Evolutionary conservation across 2,113 vertebrate species (phyloP).

Genomic region (Hirundichthys speculiger): DNA sequence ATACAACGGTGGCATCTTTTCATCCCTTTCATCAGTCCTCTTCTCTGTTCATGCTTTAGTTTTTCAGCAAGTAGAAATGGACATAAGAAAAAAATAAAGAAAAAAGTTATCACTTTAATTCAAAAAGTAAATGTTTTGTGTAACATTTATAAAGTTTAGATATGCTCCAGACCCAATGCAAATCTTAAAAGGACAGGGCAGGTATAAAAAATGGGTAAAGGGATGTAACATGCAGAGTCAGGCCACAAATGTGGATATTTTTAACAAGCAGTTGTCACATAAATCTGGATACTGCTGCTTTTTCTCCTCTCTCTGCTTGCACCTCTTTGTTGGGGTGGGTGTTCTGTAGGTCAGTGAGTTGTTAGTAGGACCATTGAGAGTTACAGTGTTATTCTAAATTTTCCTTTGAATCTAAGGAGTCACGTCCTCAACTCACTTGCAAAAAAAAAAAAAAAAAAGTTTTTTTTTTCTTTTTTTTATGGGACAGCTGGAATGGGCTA

Average conservation of each 20-base stretch:
- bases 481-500: no score
- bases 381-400: constrained; percentile 52
- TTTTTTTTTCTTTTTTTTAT: no score
- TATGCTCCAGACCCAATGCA: no score
- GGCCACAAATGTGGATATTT: constrained; percentile 33
- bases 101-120: background rate
- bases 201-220: background rate
- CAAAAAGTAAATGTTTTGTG: background rate
- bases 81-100: constrained; percentile 3
- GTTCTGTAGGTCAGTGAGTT: constrained; percentile 27
- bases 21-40: constrained; percentile 8
- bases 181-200: no score
- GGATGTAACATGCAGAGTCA: background rate
- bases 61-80: background rate
- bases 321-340: constrained; percentile 28
- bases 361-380: constrained; percentile 44
- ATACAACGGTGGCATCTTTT: constrained; percentile 10
- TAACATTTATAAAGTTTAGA: no score
- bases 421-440: background rate
- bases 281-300: constrained; percentile 39
- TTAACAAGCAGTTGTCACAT: constrained; percentile 34
- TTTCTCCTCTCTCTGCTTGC: background rate
- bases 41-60: background rate
- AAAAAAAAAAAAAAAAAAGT: constrained; percentile 3
- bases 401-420: constrained; percentile 30